phyloP scores from a whole-genome alignment of 2,888 invertebrate genomes.

The Lacanobia oleracea region DNA sequence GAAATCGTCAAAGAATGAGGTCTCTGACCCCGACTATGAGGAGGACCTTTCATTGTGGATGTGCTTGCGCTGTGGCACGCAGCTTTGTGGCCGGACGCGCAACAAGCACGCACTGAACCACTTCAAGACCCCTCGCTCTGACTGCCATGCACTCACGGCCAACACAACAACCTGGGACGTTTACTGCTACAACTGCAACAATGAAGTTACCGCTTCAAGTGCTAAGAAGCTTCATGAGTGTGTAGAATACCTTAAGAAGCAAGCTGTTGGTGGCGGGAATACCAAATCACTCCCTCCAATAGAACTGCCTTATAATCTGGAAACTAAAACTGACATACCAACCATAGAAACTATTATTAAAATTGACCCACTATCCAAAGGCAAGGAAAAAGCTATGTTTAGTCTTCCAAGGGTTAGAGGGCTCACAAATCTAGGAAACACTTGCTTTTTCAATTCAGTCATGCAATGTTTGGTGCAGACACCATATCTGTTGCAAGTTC shows the following conservation, averaged over 20 bases:
- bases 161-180: constrained; percentile 93
- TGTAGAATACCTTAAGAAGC: constrained; percentile 93
- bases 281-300: constrained; percentile 82
- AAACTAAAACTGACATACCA: constrained; percentile 75
- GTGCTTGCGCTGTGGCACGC: constrained; percentile 95
- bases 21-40: constrained; percentile 86
- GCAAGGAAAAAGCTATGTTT: constrained; percentile 80
- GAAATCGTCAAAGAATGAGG: constrained; percentile 84
- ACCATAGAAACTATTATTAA: constrained; percentile 74
- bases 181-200: constrained; percentile 95
- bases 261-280: constrained; percentile 76
- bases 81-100: constrained; percentile 93
- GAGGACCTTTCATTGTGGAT: constrained; percentile 92
- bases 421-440: constrained; percentile 97
- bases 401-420: constrained; percentile 93
- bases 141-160: constrained; percentile 93
- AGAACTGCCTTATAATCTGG: constrained; percentile 77
- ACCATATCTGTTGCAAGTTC: constrained; percentile 93
- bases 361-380: constrained; percentile 73
- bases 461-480: constrained; percentile 98
- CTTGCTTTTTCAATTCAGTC: constrained; percentile 99
- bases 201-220: constrained; percentile 91
- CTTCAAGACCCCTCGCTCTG: constrained; percentile 93
- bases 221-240: constrained; percentile 93
- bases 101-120: constrained; percentile 94